Conservation (phyloP, 2,113 vertebrate species). For the Scatophagus argus region DNA sequence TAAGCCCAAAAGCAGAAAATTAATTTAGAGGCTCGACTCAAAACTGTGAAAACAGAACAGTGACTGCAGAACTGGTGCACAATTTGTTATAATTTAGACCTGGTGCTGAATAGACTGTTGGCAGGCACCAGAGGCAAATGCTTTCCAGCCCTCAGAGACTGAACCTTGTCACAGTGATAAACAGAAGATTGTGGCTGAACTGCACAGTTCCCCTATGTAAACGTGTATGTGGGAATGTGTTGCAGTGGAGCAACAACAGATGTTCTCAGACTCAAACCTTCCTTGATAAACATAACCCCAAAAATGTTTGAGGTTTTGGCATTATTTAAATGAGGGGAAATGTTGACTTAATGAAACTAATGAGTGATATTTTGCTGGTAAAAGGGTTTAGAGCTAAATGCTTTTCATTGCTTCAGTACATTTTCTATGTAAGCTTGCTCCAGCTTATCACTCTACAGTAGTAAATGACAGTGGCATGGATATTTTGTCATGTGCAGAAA, state of each 20-base stretch:
- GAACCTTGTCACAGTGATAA: conserved; percentile 17
- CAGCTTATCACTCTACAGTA: background rate
- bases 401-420: background rate
- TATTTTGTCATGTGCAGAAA: background rate
- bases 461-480: background rate
- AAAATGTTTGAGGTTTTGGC: background rate
- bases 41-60: conserved; percentile 10
- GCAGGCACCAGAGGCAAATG: conserved; percentile 14
- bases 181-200: conserved; percentile 17
- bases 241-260: background rate
- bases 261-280: conserved; percentile 2
- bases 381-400: background rate
- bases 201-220: conserved; percentile 3
- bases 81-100: conserved; percentile 16
- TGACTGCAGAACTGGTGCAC: background rate
- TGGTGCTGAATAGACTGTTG: conserved; percentile 2
- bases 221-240: background rate
- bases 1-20: conserved; percentile 2
- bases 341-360: background rate
- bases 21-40: background rate
- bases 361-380: no score
- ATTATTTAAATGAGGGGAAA: background rate
- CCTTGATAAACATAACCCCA: background rate
- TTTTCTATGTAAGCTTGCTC: background rate
- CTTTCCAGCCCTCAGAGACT: background rate